These are phyloP conservation scores for Styela clava DNA, from an alignment of 23 tunicate species.

Conservation along the genomic window DNA sequence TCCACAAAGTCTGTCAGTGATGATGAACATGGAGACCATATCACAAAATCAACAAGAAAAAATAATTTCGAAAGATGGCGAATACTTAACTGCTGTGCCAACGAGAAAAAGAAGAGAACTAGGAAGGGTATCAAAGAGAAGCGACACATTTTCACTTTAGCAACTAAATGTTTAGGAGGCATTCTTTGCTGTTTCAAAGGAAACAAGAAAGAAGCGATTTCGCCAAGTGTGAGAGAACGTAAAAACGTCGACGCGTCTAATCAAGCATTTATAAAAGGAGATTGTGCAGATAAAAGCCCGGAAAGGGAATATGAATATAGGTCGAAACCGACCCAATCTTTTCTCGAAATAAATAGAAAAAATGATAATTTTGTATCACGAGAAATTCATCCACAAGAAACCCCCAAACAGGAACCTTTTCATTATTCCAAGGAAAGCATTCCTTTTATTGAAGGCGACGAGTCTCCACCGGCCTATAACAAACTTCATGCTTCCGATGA, in stretches of 20 bases:
- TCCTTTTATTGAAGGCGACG: background rate
- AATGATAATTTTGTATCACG: background rate
- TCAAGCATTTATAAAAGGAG: background rate
- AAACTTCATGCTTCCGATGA: background rate
- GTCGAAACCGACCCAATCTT: background rate
- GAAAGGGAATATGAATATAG: background rate
- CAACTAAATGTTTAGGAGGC: background rate
- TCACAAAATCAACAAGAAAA: background rate
- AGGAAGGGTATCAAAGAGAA: background rate
- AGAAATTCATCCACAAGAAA: background rate
- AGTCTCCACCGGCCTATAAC: background rate
- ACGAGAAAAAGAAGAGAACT: background rate
- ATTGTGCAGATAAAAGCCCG: background rate
- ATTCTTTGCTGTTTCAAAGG: background rate
- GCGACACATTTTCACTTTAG: background rate
- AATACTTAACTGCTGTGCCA: background rate
- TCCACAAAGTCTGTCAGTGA: background rate
- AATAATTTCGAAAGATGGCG: background rate
- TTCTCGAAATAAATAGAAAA: background rate
- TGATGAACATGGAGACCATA: background rate
- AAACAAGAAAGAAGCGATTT: background rate
- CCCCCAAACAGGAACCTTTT: background rate
- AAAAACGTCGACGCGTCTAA: background rate
- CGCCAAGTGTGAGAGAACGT: background rate
- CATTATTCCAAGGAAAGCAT: slow-evolving; percentile 13